A percentile compares a stretch with the other conserved stretches of the same genome.
These are phyloP conservation scores for Drosophila virilis DNA, from an alignment of 1,140 invertebrate species.

Conservation along the genomic window DNA sequence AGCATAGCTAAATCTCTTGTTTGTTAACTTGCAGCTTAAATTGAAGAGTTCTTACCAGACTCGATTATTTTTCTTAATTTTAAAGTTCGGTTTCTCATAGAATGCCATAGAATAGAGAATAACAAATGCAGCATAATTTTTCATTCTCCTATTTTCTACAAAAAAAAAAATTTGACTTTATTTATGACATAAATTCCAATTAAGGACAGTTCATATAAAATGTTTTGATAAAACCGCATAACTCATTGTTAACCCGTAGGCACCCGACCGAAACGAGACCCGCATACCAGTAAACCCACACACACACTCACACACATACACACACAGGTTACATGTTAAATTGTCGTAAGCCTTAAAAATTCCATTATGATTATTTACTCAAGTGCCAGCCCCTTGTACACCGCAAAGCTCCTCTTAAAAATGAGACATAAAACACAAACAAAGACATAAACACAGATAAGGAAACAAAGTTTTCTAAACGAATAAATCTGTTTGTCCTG, in stretches of 20 bases:
- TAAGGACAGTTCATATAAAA: constrained; percentile 40
- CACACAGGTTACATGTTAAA: constrained; percentile 62
- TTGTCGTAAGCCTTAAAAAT: constrained; percentile 80
- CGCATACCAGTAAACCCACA: background rate
- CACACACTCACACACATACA: constrained; percentile 12
- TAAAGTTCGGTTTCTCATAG: too few species aligned
- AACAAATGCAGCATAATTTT: background rate
- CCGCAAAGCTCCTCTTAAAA: background rate
- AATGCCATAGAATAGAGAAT: too few species aligned
- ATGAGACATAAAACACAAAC: constrained; percentile 65
- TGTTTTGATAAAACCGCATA: constrained; percentile 43
- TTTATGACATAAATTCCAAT: constrained; percentile 65
- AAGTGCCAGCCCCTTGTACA: constrained; percentile 37
- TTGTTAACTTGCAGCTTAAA: too few species aligned
- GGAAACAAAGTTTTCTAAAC: constrained; percentile 78
- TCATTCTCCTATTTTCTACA: background rate
- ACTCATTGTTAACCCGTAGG: constrained; percentile 56
- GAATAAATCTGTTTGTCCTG: constrained; percentile 78
- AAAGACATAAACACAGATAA: constrained; percentile 65
- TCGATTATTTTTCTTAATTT: too few species aligned
- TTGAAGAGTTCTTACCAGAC: too few species aligned
- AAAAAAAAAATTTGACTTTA: constrained; percentile 17
- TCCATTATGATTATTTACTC: constrained; percentile 81
- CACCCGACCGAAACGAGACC: constrained; percentile 14
- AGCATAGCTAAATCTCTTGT: too few species aligned